Conservation (phyloP, 2,113 vertebrate species). For the Malurus melanocephalus region DNA sequence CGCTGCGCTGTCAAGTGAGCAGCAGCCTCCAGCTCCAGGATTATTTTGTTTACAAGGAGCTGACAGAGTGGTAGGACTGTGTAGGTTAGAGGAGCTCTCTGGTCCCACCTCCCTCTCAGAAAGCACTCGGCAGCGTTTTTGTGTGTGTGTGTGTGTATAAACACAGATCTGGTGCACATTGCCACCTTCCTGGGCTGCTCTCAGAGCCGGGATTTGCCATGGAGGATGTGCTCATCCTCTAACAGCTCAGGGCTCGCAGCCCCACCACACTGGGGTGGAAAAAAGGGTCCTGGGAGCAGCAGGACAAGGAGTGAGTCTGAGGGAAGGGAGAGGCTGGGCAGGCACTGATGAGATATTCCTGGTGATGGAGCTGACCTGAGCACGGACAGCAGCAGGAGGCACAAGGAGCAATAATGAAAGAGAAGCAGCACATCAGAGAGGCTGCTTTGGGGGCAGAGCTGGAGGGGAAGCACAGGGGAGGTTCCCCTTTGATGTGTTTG, state of each 20-base stretch:
- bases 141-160: background rate
- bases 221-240: background rate
- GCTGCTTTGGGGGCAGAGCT: background rate
- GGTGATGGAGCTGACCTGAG: background rate
- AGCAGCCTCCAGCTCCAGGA: background rate
- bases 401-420: background rate
- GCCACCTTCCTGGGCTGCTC: background rate
- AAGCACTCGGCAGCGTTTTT: background rate
- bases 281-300: background rate
- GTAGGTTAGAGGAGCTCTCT: slow-evolving; percentile 8
- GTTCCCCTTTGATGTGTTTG: background rate
- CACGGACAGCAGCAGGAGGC: background rate
- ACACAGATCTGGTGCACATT: background rate
- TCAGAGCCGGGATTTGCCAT: background rate
- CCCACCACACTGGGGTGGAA: background rate
- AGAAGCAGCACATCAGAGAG: background rate
- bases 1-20: background rate
- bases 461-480: background rate
- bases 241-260: rapidly evolving
- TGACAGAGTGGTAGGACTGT: background rate
- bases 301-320: background rate
- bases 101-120: background rate
- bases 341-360: background rate
- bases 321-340: background rate
- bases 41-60: background rate